Evolutionary conservation across 2,113 vertebrate genomes (phyloP), one percentile per base, ranked within the genome.

Genomic region (Pelobates fuscus): DNA sequence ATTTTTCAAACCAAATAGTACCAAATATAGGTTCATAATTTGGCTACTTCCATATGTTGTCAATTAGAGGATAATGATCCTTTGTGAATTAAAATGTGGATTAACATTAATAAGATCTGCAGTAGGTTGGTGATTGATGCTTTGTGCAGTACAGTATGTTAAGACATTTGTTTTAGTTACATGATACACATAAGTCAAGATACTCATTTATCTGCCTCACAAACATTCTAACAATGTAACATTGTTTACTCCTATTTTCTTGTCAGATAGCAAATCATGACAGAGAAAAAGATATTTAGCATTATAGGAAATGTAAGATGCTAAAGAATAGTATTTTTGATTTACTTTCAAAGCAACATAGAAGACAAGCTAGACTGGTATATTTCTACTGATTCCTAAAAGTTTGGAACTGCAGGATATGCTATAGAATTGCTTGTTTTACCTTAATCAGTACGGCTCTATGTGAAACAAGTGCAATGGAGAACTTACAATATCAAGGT

Each of bases 11-110:
- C 30, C 32, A 14, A 15, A 24, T 27, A 60, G 30, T 63, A n/a
- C 32, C 30, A 37, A n/a, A 24, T 63, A 63, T 20, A 30, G 60
- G 30, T 29, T 61, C 15, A 7, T 63, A 63, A 37, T 63, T 32
- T 37, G 44, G 44, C 17, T 49, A 4, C 60, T 63, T 21, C 20
- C 29, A 20, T 63, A 12, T 21, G 17, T 11, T 63, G 27, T 14
- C 58, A 63, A 32, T 63, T 27, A 61, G 58, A 63, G 60, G 60
- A 32, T 63, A 63, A 63, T 63, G 18, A 37, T 21, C 8, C 60
- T 1, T 4, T 63, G n/a, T 30, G 32, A 37, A 17, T 7, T 37
- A 21, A 7, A 37, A 63, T 37, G 27, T 20, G n/a, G 27, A 63
- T 63, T 32, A 63, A 37, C 60, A 63, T 37, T 20, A 37, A 21